Conservation (phyloP, 2,113 vertebrate genomes). For the Phainopepla nitens region DNA sequence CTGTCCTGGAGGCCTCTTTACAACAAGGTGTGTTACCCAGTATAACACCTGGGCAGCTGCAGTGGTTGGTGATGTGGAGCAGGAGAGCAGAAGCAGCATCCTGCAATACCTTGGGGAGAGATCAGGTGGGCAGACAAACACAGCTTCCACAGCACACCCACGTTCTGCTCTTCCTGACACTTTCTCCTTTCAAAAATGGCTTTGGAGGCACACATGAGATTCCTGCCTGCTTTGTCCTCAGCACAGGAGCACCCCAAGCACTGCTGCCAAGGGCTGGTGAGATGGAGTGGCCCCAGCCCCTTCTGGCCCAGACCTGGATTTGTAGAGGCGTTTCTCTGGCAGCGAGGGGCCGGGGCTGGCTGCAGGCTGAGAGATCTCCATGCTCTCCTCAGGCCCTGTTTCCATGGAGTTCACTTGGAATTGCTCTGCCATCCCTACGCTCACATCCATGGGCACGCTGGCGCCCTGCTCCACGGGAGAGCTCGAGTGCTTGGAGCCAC, state of each 20-base stretch:
- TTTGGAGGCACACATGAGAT: neutral
- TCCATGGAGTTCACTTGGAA: slow-evolving; percentile 69
- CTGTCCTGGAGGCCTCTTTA: neutral
- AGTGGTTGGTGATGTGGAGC: neutral
- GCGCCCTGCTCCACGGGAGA: neutral
- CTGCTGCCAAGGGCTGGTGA: neutral
- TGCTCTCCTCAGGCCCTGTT: neutral
- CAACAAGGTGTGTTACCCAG: neutral
- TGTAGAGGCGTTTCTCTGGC: slow-evolving; percentile 63
- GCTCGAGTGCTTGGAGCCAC: neutral
- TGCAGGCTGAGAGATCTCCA: neutral
- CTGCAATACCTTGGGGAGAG: neutral
- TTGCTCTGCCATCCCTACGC: neutral
- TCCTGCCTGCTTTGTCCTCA: neutral
- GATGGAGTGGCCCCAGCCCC: neutral
- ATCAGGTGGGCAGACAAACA: neutral
- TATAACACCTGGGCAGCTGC: neutral
- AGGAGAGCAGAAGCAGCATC: neutral
- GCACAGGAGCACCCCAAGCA: neutral
- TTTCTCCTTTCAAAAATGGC: neutral
- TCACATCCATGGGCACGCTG: slow-evolving; percentile 52
- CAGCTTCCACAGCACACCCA: accelerated
- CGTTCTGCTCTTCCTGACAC: accelerated
- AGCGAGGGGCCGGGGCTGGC: accelerated
- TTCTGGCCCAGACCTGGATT: slow-evolving; percentile 66